Evolutionary conservation across 2,113 vertebrate species (phyloP).

Genomic region (Daubentonia madagascariensis): DNA sequence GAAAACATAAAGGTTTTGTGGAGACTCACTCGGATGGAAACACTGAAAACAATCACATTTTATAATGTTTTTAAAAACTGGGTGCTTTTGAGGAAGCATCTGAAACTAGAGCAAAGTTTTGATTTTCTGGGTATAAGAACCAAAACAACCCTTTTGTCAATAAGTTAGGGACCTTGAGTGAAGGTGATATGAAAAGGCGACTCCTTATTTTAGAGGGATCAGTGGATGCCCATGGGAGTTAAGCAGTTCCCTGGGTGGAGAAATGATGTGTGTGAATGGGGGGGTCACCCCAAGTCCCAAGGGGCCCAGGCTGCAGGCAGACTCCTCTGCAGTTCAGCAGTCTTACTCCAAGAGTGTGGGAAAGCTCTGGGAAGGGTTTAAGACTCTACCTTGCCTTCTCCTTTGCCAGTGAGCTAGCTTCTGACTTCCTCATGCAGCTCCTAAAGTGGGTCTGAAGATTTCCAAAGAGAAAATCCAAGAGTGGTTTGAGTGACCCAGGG

Average conservation of each 20-base stretch:
- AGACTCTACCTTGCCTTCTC: not conserved
- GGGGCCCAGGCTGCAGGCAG: not conserved
- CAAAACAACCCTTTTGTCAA: not conserved
- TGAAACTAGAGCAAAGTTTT: not conserved
- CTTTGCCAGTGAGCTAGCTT: not conserved
- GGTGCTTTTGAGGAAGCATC: not conserved
- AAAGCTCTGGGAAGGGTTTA: no score
- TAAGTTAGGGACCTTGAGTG: not conserved
- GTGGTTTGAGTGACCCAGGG: not conserved
- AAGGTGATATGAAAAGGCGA: not conserved
- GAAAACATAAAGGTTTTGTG: not conserved
- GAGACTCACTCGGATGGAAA: not conserved
- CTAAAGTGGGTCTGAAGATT: not conserved
- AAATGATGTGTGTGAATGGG: not conserved
- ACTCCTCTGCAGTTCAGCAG: not conserved
- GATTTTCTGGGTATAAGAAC: not conserved
- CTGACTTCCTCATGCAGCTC: constrained; percentile 79
- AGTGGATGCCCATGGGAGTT: not conserved
- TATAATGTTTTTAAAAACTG: not conserved
- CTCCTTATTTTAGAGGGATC: constrained; percentile 40
- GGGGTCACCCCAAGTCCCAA: not conserved
- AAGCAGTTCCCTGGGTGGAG: not conserved
- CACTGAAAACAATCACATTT: not conserved
- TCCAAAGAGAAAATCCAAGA: not conserved
- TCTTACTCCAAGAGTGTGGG: not conserved